These are phyloP conservation scores for Nerophis lumbriciformis DNA, from an alignment of 2,113 vertebrate genomes.

Conservation along the genomic window DNA sequence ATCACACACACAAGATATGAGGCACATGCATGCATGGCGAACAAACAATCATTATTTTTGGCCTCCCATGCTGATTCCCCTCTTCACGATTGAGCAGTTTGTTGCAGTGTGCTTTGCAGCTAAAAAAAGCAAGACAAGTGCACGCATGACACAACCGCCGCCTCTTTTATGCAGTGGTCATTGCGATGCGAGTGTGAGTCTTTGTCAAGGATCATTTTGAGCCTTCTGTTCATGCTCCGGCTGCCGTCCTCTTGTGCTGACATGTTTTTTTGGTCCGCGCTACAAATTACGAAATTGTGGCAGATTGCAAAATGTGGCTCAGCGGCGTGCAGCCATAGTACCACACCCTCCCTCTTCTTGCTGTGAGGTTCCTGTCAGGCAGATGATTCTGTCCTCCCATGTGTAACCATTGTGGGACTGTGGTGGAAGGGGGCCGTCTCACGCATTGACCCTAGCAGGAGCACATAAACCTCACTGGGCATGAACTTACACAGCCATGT, in stretches of 20 bases:
- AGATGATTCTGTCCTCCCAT: conserved; percentile 17
- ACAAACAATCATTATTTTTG: conserved; percentile 63
- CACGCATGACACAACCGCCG: conserved; percentile 21
- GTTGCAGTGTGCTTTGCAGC: conserved; percentile 1
- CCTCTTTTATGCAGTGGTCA: conserved; percentile 28
- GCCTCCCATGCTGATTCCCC: conserved; percentile 39
- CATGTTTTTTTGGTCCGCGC: conserved; percentile 24
- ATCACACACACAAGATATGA: conserved; percentile 41
- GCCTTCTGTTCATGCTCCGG: conserved; percentile 25
- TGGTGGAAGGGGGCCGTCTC: conserved; percentile 5
- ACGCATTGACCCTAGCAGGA: conserved; percentile 2
- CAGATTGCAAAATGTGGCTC: conserved; percentile 38
- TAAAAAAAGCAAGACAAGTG: conserved; percentile 40
- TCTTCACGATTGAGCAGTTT: conserved; percentile 32
- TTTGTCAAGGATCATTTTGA: conserved; percentile 24
- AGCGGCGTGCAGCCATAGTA: conserved; percentile 33
- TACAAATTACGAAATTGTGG: conserved; percentile 32
- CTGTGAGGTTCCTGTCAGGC: conserved; percentile 25
- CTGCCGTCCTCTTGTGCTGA: conserved; percentile 32
- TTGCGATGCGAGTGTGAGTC: conserved; percentile 28
- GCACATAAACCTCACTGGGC: conserved; percentile 10
- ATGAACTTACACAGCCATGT: conserved; percentile 27
- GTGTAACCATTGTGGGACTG: conserved; percentile 33
- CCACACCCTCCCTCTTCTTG: conserved; percentile 13
- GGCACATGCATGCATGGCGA: conserved; percentile 43